phyloP scores from a whole-genome alignment of 2,888 invertebrate species.

The Megastigmus dorsalis region DNA sequence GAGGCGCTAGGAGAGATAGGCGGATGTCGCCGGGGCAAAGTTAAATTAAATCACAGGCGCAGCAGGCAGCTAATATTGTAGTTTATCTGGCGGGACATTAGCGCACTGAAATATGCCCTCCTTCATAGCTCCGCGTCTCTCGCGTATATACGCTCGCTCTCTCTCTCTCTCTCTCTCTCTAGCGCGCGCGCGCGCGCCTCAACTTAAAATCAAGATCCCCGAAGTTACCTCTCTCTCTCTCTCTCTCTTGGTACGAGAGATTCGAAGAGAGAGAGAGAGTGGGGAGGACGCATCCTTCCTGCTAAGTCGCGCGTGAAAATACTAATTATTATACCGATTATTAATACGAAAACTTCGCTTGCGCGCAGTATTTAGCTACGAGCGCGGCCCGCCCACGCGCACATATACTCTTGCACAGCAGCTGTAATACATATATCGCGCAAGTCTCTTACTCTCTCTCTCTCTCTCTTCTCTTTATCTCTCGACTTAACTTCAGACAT shows the following conservation, averaged over 20 bases:
- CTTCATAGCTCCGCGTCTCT: conserved; percentile 51
- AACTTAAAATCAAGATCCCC: conserved; percentile 74
- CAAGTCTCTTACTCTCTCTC: not conserved
- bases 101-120: conserved; percentile 73
- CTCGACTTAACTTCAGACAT: conserved; percentile 18
- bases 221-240: conserved; percentile 26
- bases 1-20: not conserved
- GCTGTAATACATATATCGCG: not conserved
- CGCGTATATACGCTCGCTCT: conserved; percentile 45
- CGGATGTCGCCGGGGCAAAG: conserved; percentile 73
- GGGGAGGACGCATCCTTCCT: conserved; percentile 66
- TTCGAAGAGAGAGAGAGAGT: conserved; percentile 1
- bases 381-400: conserved; percentile 52
- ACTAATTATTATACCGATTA: conserved; percentile 75
- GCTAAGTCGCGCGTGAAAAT: conserved; percentile 74
- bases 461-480: conserved; percentile 11
- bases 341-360: conserved; percentile 73
- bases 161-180: conserved; percentile 43
- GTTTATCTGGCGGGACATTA: conserved; percentile 74
- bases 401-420: not conserved
- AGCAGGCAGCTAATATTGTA: conserved; percentile 73
- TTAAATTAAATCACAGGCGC: conserved; percentile 73
- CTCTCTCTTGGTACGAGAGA: too few relatives aligned
- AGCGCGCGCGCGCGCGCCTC: conserved; percentile 55
- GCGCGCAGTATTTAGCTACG: conserved; percentile 23